Percentiles rank a stretch among this genome's conserved stretches.
Conservation (phyloP, 2,113 vertebrate species). For the Misgurnus anguillicaudatus region DNA sequence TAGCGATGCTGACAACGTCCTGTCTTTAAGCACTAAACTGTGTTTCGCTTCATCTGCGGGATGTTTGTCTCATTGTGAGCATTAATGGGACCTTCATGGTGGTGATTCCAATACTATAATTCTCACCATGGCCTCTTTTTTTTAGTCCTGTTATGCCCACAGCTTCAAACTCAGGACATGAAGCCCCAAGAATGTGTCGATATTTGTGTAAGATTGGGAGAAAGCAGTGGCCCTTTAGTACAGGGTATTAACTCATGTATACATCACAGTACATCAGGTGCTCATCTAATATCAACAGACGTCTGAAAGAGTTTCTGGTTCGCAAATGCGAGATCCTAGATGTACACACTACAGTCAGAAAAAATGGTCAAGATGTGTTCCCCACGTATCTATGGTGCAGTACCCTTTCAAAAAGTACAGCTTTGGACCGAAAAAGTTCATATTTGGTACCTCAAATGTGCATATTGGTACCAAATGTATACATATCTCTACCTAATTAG, state of each 20-base stretch:
- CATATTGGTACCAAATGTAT: too few species aligned
- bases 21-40: not conserved
- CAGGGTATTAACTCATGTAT: not conserved
- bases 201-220: not conserved
- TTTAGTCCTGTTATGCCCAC: not conserved
- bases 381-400: too few species aligned
- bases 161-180: slow-evolving; percentile 22
- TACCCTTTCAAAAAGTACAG: too few species aligned
- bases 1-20: slow-evolving; percentile 7
- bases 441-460: too few species aligned
- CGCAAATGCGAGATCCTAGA: not conserved
- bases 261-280: not conserved
- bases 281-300: not conserved
- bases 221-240: slow-evolving; percentile 2
- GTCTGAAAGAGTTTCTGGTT: not conserved
- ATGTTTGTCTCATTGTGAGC: too few species aligned
- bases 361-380: too few species aligned
- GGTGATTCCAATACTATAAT: not conserved
- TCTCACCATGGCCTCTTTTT: not conserved
- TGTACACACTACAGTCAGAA: not conserved
- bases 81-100: not conserved
- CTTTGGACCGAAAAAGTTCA: too few species aligned
- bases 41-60: slow-evolving; percentile 4
- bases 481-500: too few species aligned
- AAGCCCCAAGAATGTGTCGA: slow-evolving; percentile 1